Evolutionary conservation across 1,140 invertebrate genomes (phyloP).

Genomic region (Caenorhabditis briggsae): DNA sequence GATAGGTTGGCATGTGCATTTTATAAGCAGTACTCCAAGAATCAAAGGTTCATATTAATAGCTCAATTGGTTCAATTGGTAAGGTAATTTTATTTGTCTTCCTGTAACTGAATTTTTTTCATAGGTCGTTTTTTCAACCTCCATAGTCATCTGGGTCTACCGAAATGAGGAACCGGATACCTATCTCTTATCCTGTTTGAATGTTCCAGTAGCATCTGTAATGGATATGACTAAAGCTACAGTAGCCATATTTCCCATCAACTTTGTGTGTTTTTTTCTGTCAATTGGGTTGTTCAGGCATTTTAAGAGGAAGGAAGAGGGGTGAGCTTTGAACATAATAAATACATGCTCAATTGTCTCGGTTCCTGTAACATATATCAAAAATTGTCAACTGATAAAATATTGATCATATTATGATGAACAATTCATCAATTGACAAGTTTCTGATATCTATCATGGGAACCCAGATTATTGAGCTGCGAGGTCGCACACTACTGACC

Average conservation of each 20-base stretch:
- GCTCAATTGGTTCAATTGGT: conserved; percentile 32
- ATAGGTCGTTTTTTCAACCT: background rate
- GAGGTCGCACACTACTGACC: no score
- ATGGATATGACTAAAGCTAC: background rate
- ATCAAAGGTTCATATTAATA: conserved; percentile 11
- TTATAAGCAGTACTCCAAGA: background rate
- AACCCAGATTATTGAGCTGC: no score
- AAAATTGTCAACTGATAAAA: no score
- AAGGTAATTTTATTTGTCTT: no score
- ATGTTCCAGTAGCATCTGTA: conserved; percentile 26
- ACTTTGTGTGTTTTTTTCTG: conserved; percentile 31
- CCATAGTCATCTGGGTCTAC: background rate
- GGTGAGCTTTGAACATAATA: background rate
- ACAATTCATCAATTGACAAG: no score
- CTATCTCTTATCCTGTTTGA: conserved; percentile 10
- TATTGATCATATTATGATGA: no score
- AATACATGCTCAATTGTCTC: no score
- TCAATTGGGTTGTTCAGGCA: conserved; percentile 37
- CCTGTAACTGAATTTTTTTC: background rate
- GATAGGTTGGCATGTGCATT: conserved; percentile 14
- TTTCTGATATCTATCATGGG: no score
- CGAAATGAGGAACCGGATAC: conserved; percentile 27
- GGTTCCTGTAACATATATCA: no score
- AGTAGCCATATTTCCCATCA: conserved; percentile 15
- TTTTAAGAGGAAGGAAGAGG: conserved; percentile 38